phyloP scores from a whole-genome alignment of 2,797 vertebrate species.

The Threskiornis aethiopicus region DNA sequence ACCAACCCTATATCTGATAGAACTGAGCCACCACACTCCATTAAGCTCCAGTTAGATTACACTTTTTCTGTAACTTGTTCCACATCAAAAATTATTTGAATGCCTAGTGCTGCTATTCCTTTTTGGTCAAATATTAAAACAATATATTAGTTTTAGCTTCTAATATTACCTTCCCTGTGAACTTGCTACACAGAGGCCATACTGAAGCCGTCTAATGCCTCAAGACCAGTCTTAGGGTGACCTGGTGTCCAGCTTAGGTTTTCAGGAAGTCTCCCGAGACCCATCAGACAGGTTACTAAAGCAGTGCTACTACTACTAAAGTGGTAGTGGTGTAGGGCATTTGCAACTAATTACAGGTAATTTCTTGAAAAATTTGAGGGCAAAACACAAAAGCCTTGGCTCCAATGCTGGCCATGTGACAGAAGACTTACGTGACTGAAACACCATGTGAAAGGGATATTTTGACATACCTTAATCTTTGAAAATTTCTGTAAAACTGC shows the following conservation, averaged over 20 bases:
- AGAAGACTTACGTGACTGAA: not conserved
- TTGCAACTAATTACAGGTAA: not conserved
- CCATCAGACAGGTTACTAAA: not conserved
- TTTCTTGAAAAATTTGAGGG: not conserved
- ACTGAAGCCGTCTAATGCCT: not conserved
- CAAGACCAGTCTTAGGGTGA: not conserved
- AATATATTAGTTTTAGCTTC: not conserved
- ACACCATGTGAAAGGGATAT: not conserved
- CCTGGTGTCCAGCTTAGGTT: not conserved
- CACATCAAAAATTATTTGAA: not conserved
- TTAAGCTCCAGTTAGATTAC: not conserved
- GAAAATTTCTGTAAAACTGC: not conserved
- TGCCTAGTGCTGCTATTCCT: not conserved
- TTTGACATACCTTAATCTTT: not conserved
- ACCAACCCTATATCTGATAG: not conserved
- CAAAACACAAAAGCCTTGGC: not conserved
- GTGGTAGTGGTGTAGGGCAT: not conserved
- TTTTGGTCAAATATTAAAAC: not conserved
- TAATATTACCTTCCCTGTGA: not conserved
- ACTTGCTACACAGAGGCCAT: not conserved
- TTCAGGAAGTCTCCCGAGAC: not conserved
- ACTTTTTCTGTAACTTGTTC: not conserved
- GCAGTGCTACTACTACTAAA: not conserved
- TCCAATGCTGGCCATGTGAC: not conserved
- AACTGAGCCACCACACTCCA: not conserved